These are phyloP conservation scores for Motacilla alba DNA, from an alignment of 2,113 vertebrate genomes.

Conservation along the genomic window DNA sequence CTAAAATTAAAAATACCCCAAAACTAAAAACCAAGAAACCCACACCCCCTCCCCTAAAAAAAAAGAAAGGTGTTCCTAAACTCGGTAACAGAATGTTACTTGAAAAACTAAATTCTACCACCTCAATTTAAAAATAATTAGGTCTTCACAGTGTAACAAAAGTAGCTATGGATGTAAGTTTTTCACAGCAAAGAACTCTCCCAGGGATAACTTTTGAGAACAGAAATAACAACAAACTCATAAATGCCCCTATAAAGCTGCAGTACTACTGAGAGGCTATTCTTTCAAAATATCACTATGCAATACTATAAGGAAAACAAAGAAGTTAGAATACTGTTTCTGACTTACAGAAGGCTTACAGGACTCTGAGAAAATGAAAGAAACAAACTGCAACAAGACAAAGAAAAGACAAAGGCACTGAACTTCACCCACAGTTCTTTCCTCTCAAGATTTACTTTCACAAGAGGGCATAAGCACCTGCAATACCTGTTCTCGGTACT, in stretches of 20 bases:
- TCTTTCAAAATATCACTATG: neutral
- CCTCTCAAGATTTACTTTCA: neutral
- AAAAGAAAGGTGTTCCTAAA: neutral
- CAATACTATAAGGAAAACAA: neutral
- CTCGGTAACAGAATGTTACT: neutral
- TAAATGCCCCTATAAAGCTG: neutral
- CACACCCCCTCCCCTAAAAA: accelerated
- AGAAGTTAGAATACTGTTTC: neutral
- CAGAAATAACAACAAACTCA: neutral
- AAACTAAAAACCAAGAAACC: neutral
- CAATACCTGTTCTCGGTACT: neutral
- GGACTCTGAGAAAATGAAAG: neutral
- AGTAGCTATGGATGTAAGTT: neutral
- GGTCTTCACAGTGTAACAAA: neutral
- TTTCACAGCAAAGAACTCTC: neutral
- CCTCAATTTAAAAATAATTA: neutral
- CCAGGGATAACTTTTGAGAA: neutral
- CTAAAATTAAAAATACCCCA: neutral
- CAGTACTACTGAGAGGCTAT: neutral
- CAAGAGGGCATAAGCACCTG: neutral
- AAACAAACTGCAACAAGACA: neutral
- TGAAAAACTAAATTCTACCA: neutral
- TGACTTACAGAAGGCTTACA: neutral
- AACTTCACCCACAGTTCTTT: neutral
- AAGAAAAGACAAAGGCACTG: neutral